phyloP scores from a whole-genome alignment of 1,140 invertebrate genomes.

The Drosophila nebulosa region DNA sequence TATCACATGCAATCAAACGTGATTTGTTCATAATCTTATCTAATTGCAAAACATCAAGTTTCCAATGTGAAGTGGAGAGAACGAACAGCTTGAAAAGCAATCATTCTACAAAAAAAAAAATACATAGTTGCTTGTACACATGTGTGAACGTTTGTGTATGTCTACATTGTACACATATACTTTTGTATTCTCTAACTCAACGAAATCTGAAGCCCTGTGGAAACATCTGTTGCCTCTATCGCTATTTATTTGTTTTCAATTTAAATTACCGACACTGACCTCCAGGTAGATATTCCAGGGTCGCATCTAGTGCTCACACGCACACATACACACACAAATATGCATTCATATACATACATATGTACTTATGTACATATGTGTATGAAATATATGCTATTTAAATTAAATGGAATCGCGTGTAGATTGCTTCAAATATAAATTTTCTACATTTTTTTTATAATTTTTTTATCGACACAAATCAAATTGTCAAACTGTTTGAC shows the following conservation, averaged over 20 bases:
- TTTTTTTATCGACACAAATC: slow-evolving; percentile 51
- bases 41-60: slow-evolving; percentile 19
- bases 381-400: slow-evolving; percentile 36
- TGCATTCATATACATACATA: background rate
- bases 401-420: slow-evolving; percentile 52
- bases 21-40: slow-evolving; percentile 29
- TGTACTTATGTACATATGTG: background rate
- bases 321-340: slow-evolving; percentile 1
- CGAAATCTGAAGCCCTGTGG: slow-evolving; percentile 14
- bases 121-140: slow-evolving; percentile 4
- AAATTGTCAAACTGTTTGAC: slow-evolving; percentile 60
- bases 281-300: slow-evolving; percentile 32
- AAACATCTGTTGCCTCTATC: slow-evolving; percentile 35
- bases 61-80: background rate
- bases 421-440: slow-evolving; percentile 59
- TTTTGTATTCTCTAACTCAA: background rate
- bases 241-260: slow-evolving; percentile 21
- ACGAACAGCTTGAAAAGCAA: slow-evolving; percentile 11
- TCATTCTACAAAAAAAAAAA: slow-evolving; percentile 8
- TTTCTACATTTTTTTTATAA: slow-evolving; percentile 7
- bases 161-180: too few species aligned
- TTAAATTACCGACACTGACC: slow-evolving; percentile 50
- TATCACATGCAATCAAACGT: slow-evolving; percentile 35
- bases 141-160: too few species aligned
- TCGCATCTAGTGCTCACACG: slow-evolving; percentile 35